These are phyloP conservation scores for Callipepla squamata DNA, from an alignment of 2,113 vertebrate genomes.

Conservation along the genomic window DNA sequence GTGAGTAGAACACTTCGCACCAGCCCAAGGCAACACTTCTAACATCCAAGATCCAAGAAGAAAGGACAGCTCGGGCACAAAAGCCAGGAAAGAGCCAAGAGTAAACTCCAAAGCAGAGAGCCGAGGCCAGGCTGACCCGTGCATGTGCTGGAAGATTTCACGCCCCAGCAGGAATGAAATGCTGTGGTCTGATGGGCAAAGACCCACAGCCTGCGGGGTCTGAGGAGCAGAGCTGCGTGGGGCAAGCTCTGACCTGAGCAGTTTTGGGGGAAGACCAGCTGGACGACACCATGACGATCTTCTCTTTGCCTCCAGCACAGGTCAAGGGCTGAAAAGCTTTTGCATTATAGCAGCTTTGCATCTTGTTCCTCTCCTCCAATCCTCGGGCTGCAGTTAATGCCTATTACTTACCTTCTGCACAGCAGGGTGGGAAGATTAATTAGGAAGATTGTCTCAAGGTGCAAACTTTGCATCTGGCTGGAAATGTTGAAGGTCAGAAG, in stretches of 20 bases:
- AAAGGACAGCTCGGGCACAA: neutral
- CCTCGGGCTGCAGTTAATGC: neutral
- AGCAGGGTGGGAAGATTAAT: neutral
- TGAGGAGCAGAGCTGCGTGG: neutral
- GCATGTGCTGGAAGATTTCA: neutral
- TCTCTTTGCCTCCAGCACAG: neutral
- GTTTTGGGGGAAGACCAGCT: neutral
- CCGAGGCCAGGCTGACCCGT: neutral
- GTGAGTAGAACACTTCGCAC: fast-evolving
- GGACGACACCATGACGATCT: neutral
- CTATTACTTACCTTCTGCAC: neutral
- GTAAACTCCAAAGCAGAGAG: neutral
- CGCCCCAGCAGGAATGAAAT: neutral
- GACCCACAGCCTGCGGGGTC: neutral
- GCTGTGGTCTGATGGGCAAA: neutral
- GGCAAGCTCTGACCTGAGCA: neutral
- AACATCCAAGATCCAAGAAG: neutral
- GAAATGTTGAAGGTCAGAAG: neutral
- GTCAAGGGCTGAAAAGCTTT: neutral
- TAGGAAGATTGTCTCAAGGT: neutral
- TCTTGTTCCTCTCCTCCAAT: neutral
- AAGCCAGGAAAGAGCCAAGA: neutral
- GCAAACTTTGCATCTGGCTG: conserved; percentile 3
- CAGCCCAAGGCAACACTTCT: neutral
- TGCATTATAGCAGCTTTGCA: fast-evolving